Conservation (phyloP, 2,113 vertebrate genomes). For the Tyto alba region DNA sequence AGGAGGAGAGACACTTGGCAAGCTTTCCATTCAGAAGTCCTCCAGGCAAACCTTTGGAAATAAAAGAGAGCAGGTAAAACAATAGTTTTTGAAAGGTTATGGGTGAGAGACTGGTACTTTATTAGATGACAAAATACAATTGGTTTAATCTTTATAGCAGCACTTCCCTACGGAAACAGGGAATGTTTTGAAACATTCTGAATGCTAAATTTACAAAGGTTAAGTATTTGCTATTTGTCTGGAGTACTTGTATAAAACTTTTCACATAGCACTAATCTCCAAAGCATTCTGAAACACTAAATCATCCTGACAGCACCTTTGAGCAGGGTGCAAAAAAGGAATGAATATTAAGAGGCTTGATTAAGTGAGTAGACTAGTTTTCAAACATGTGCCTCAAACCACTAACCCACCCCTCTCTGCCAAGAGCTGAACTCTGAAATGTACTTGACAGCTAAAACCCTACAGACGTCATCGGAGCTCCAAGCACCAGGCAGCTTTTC, state of each 20-base stretch:
- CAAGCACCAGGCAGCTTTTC: neutral
- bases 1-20: constrained; percentile 84
- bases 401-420: neutral
- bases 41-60: constrained; percentile 86
- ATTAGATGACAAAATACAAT: neutral
- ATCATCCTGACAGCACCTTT: constrained; percentile 30
- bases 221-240: constrained; percentile 1
- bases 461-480: fast-evolving
- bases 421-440: neutral
- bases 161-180: neutral
- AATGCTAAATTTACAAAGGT: neutral
- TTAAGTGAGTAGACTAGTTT: constrained; percentile 25
- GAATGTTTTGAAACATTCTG: neutral
- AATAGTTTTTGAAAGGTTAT: neutral
- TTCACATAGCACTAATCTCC: neutral
- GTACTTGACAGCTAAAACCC: neutral
- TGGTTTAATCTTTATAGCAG: neutral
- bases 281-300: neutral
- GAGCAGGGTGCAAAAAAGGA: neutral
- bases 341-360: constrained; percentile 10
- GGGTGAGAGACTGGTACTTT: neutral
- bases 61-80: neutral
- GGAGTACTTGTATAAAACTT: neutral
- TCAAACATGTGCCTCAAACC: constrained; percentile 1
- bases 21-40: constrained; percentile 86